Percentiles rank a stretch among this genome's conserved stretches.
These are phyloP conservation scores for Zeus faber DNA, from an alignment of 2,113 vertebrate species.

Conservation along the genomic window DNA sequence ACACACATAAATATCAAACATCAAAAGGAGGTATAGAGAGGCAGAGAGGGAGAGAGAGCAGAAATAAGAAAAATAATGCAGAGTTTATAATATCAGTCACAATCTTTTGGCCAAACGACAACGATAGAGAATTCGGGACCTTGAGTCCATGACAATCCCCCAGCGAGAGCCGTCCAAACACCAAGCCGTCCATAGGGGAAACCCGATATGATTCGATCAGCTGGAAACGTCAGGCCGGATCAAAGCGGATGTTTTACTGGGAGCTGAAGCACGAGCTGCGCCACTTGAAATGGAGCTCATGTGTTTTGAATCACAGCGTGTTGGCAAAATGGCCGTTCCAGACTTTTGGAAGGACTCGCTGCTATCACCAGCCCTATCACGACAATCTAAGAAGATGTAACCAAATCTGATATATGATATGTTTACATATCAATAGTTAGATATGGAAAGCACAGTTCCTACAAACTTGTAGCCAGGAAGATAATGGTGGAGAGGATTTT, in stretches of 20 bases:
- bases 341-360: too few species aligned
- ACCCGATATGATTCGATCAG: slow-evolving; percentile 52
- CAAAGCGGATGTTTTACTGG: slow-evolving; percentile 33
- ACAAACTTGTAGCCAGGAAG: too few species aligned
- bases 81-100: slow-evolving; percentile 33
- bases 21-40: too few species aligned
- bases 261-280: slow-evolving; percentile 19
- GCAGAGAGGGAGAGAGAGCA: too few species aligned
- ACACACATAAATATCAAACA: too few species aligned
- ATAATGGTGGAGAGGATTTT: too few species aligned
- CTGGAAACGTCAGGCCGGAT: slow-evolving; percentile 45
- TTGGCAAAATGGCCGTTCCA: slow-evolving; percentile 19
- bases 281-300: slow-evolving; percentile 29
- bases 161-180: slow-evolving; percentile 32
- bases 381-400: too few species aligned
- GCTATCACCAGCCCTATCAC: too few species aligned
- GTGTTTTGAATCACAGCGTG: slow-evolving; percentile 51
- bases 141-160: slow-evolving; percentile 30
- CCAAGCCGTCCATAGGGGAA: slow-evolving; percentile 34
- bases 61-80: slow-evolving; percentile 17
- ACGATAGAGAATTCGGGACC: slow-evolving; percentile 12
- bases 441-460: too few species aligned
- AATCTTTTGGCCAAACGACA: slow-evolving; percentile 33
- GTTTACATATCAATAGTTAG: too few species aligned
- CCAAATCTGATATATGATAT: too few species aligned